Percentiles rank a stretch among this genome's conserved stretches.
Evolutionary conservation across 2,888 invertebrate genomes (phyloP).

Genomic region (Hoplodrina ambigua): DNA sequence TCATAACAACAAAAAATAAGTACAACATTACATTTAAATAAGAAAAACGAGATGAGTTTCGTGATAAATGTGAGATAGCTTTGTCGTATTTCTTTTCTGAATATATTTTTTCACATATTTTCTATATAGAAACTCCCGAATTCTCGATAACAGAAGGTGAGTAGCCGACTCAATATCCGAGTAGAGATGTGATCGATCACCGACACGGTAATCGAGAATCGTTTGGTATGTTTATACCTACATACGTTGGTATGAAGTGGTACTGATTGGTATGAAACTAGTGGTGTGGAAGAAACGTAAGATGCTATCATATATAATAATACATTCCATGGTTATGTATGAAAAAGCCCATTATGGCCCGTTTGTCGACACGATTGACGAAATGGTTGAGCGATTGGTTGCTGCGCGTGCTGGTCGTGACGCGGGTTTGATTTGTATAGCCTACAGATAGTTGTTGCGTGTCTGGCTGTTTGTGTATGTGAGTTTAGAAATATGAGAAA

Average conservation of each 20-base stretch:
- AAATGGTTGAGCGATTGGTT: too few species aligned
- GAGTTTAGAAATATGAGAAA: too few species aligned
- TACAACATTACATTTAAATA: constrained; percentile 13
- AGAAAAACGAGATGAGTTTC: constrained; percentile 21
- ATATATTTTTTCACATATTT: constrained; percentile 43
- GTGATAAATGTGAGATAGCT: constrained; percentile 4
- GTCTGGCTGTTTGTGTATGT: too few species aligned
- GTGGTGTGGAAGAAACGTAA: constrained; percentile 36
- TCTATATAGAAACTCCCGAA: constrained; percentile 29
- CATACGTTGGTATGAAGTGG: constrained; percentile 10
- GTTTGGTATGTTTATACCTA: constrained; percentile 28
- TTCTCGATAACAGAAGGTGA: constrained; percentile 62
- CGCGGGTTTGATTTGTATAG: too few species aligned
- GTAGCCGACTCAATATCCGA: constrained; percentile 75
- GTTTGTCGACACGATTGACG: too few species aligned
- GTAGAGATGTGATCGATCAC: constrained; percentile 76
- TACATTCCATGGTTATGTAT: too few species aligned
- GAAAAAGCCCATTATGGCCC: too few species aligned
- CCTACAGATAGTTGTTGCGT: too few species aligned
- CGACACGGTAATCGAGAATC: constrained; percentile 58
- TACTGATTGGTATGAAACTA: constrained; percentile 49
- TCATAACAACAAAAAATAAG: constrained; percentile 18
- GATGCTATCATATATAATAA: neutral
- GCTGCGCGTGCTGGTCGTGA: too few species aligned
- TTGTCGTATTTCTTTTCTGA: constrained; percentile 20